phyloP scores from a whole-genome alignment of 2,113 vertebrate species.

The Oceanites oceanicus region DNA sequence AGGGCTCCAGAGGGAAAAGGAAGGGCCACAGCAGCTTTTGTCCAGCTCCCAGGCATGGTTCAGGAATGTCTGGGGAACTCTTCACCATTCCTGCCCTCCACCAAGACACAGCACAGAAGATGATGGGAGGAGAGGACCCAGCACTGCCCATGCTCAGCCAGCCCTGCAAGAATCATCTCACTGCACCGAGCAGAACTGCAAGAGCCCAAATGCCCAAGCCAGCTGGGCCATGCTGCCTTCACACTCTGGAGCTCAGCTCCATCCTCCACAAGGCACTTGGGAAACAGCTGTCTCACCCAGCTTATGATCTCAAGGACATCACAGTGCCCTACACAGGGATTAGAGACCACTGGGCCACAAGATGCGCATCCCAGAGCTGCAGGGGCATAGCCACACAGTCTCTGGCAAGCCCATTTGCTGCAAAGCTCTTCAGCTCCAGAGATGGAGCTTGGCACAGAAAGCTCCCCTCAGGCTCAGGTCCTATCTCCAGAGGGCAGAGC shows the following conservation, averaged over 20 bases:
- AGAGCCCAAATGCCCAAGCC: neutral
- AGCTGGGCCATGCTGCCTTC: neutral
- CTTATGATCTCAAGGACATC: neutral
- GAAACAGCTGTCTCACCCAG: neutral
- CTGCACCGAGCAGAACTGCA: rapidly evolving
- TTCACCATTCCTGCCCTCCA: neutral
- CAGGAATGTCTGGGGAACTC: neutral
- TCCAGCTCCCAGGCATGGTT: neutral
- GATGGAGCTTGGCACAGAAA: neutral
- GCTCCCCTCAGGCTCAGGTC: neutral
- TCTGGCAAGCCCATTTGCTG: neutral
- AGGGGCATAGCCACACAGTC: neutral
- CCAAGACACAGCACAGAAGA: neutral
- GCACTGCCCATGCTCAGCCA: neutral
- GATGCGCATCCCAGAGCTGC: neutral
- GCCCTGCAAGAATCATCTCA: neutral
- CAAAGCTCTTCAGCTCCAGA: neutral
- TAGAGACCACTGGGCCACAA: neutral
- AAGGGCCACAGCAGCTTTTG: neutral
- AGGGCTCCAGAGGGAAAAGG: neutral
- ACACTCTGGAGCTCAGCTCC: neutral
- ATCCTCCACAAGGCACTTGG: neutral
- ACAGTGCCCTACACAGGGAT: neutral
- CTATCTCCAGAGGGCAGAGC: neutral
- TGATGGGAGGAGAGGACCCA: neutral